Percentiles rank a stretch among this genome's conserved stretches.
phyloP scores from a whole-genome alignment of 2,888 invertebrate genomes.

The Athalia rosae region DNA sequence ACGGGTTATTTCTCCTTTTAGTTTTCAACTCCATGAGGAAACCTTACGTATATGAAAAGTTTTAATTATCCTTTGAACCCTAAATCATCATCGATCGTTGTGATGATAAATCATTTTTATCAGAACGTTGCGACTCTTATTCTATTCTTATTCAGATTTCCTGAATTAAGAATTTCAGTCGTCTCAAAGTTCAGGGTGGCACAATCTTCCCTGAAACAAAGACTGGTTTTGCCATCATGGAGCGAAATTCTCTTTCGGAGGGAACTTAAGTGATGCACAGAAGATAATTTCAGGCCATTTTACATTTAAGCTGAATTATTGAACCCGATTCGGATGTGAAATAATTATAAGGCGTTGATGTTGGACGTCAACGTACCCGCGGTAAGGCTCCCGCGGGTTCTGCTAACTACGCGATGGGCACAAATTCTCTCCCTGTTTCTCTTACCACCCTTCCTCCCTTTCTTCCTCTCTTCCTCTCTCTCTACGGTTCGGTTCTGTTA shows the following conservation, averaged over 20 bases:
- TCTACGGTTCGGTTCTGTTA: conserved; percentile 58
- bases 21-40: background rate
- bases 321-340: conserved; percentile 22
- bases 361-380: conserved; percentile 35
- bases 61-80: background rate
- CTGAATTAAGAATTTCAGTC: too few relatives aligned
- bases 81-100: too few relatives aligned
- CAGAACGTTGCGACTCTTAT: too few relatives aligned
- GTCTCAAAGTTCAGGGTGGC: too few relatives aligned
- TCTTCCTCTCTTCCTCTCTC: conserved; percentile 15
- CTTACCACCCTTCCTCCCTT: background rate
- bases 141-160: too few relatives aligned
- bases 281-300: background rate
- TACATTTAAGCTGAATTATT: conserved; percentile 11
- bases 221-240: background rate
- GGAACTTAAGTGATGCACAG: too few relatives aligned
- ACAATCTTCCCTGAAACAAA: background rate
- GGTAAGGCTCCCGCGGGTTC: conserved; percentile 24
- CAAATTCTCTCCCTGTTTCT: conserved; percentile 2
- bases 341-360: conserved; percentile 31
- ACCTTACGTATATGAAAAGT: background rate
- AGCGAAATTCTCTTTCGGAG: background rate
- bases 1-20: conserved; percentile 3
- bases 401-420: conserved; percentile 38
- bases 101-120: too few relatives aligned